These are phyloP conservation scores for Oxytorus armatus DNA, from an alignment of 2,888 invertebrate species.

Conservation along the genomic window DNA sequence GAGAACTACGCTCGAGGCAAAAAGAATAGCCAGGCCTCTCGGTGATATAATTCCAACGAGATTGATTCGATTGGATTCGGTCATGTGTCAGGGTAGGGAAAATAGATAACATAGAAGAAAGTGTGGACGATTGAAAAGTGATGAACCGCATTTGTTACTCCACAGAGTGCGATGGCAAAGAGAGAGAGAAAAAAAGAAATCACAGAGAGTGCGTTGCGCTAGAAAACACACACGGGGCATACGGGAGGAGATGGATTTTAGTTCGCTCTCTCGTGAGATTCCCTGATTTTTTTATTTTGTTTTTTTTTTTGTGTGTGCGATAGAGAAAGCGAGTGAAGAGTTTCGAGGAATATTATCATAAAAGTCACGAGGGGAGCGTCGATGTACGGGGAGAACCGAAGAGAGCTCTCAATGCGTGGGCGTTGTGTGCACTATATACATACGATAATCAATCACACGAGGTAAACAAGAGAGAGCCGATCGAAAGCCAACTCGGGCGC, in stretches of 20 bases:
- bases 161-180: too few relatives aligned
- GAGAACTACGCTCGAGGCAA: too few relatives aligned
- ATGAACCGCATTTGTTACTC: too few relatives aligned
- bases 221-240: neutral
- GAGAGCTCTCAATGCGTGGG: conserved; percentile 23
- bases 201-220: neutral
- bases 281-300: neutral
- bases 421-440: conserved; percentile 12
- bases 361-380: conserved; percentile 30
- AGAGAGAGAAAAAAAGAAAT: neutral
- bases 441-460: conserved; percentile 57
- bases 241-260: neutral
- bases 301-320: neutral
- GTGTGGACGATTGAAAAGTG: too few relatives aligned
- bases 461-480: conserved; percentile 35
- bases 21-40: too few relatives aligned
- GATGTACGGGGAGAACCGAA: conserved; percentile 13
- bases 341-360: conserved; percentile 45
- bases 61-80: too few relatives aligned
- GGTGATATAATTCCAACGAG: too few relatives aligned
- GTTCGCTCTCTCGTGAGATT: neutral
- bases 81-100: too few relatives aligned
- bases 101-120: too few relatives aligned
- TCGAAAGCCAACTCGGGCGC: conserved; percentile 29
- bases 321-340: neutral